Base-by-base conservation (phyloP, 1,140 invertebrate genomes). In the Sweltsa coloradensis region DNA sequence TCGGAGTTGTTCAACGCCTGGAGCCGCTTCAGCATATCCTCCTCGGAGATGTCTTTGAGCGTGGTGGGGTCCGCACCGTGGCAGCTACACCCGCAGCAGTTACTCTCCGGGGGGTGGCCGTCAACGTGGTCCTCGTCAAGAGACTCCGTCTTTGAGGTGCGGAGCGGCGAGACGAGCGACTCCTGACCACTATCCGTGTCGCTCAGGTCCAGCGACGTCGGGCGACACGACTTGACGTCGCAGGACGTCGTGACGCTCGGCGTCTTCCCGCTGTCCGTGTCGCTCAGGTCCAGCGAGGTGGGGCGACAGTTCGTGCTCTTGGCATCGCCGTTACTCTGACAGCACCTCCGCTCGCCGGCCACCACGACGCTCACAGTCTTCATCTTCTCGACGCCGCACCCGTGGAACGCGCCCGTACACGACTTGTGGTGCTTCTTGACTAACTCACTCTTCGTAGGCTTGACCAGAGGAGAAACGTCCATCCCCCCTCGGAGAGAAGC, bases 381-480 rank as follows among this genome's bases (percentile, higher is more conserved):
- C 21, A 18, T 55, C 36, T 63, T 59, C 53, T 73, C 72, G 27
- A 73, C 72, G 4, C 79, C 78, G 43, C 76, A 73, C 5, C 77
- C 81, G 54, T 85, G 81, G 0, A 78, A 73, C 52, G 78, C 79
- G 27, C 81, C 81, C 14, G 75, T 78, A 55, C 81, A 85, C 23
- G 75, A 75, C 53, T 72, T 73, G 59, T 83, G 81, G 50, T 47
- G 34, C 23, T 37, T 22, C 4, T 37, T 34, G 7, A 47, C 25
- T 21, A 47, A 24, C 34, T 43, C 21, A 11, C 21, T n/a, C 27
- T 34, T 44, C 5, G 42, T 31, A 21, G 19, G 19, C 21, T 16
- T 40, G n/a, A 40, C 3, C n/a, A 23, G 14, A 13, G 37, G 2
- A 13, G 59, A 13, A 18, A 42, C 23, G 27, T 56, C 51, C 19